Evolutionary conservation across 2,888 invertebrate genomes (phyloP).

Genomic region (Diaperis boleti): DNA sequence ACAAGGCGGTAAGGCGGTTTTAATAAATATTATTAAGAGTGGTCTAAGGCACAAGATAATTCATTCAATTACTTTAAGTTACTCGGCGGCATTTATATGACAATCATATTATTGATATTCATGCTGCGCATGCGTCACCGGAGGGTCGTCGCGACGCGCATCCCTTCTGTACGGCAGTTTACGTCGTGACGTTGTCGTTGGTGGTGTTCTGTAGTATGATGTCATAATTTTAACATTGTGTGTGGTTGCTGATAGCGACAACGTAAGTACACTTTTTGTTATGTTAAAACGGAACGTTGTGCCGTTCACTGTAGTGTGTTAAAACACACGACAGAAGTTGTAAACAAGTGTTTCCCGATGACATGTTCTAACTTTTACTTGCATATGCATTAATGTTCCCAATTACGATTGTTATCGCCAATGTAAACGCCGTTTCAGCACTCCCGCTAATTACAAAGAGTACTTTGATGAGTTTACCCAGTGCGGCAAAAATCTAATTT

Average conservation of each 20-base stretch:
- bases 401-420: no score
- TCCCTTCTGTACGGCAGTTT: slow-evolving; percentile 43
- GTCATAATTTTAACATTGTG: slow-evolving; percentile 41
- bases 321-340: neutral
- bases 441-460: neutral
- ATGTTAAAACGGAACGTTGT: no score
- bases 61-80: slow-evolving; percentile 43
- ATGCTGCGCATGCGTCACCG: slow-evolving; percentile 43
- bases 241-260: slow-evolving; percentile 34
- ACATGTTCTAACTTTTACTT: no score
- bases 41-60: slow-evolving; percentile 28
- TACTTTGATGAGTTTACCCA: neutral
- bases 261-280: slow-evolving; percentile 30
- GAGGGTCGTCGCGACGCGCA: slow-evolving; percentile 43
- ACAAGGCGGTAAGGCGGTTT: slow-evolving; percentile 14
- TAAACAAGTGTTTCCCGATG: no score
- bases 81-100: slow-evolving; percentile 48
- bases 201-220: slow-evolving; percentile 37
- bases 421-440: neutral
- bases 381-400: no score
- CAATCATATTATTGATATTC: slow-evolving; percentile 53
- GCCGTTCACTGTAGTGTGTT: no score
- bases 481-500: neutral
- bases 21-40: slow-evolving; percentile 11
- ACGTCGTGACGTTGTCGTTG: slow-evolving; percentile 39